phyloP scores from a whole-genome alignment of 2,888 invertebrate genomes.

The Heliothis peltigera region DNA sequence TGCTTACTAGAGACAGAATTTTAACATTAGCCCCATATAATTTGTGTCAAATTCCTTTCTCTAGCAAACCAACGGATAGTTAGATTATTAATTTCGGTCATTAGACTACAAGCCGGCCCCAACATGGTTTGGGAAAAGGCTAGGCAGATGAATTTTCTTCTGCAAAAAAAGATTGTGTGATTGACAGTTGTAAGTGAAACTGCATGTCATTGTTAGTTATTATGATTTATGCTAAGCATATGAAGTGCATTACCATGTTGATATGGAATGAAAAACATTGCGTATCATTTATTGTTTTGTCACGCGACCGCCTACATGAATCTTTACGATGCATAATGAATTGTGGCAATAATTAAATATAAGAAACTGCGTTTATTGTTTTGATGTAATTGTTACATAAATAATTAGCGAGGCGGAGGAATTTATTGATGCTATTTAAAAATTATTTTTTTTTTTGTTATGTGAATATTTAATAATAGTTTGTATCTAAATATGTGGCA shows the following conservation, averaged over 20 bases:
- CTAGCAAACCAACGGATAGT: no score
- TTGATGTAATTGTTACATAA: background rate
- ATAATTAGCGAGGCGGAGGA: no score
- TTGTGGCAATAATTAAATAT: conserved; percentile 25
- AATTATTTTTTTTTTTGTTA: no score
- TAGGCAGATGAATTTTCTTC: conserved; percentile 31
- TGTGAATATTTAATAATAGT: no score
- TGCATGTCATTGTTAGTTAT: conserved; percentile 39
- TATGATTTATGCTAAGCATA: conserved; percentile 41
- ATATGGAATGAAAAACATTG: conserved; percentile 40
- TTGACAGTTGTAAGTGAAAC: conserved; percentile 40
- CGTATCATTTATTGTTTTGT: conserved; percentile 45
- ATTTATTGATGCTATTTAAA: no score
- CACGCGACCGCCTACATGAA: conserved; percentile 39
- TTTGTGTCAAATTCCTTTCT: no score
- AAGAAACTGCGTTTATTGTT: background rate
- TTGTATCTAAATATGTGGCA: no score
- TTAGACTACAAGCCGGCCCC: no score
- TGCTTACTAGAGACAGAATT: no score
- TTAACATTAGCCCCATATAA: no score
- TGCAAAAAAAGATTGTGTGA: conserved; percentile 19
- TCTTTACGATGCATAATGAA: conserved; percentile 38
- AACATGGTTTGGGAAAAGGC: no score
- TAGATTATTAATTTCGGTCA: no score
- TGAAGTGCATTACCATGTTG: conserved; percentile 22